Evolutionary conservation across 2,888 invertebrate genomes (phyloP).

Genomic region (Pogonocherus hispidulus): DNA sequence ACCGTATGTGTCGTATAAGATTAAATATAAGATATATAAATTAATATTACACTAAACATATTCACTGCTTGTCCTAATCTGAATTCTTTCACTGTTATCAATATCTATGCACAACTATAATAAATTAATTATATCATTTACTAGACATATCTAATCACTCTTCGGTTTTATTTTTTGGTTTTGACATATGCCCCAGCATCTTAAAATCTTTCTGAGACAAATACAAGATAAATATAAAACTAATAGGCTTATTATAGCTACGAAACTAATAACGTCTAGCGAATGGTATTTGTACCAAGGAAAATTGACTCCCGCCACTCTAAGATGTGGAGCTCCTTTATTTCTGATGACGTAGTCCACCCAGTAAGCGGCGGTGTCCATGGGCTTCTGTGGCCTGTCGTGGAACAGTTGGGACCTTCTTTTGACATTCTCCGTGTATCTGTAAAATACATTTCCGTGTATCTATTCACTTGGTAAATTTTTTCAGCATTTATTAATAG

Average conservation of each 20-base stretch:
- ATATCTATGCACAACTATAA: too few relatives aligned
- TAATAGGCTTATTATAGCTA: not conserved
- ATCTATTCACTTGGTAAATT: too few relatives aligned
- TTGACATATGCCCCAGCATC: not conserved
- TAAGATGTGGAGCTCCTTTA: constrained; percentile 59
- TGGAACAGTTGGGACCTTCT: constrained; percentile 53
- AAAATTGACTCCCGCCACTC: constrained; percentile 52
- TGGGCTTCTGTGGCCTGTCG: constrained; percentile 56
- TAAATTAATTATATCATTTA: too few relatives aligned
- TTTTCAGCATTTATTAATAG: too few relatives aligned
- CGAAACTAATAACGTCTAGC: constrained; percentile 50
- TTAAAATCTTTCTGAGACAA: not conserved
- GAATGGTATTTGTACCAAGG: constrained; percentile 56
- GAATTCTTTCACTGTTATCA: too few relatives aligned
- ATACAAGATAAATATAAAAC: not conserved
- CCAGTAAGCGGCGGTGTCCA: constrained; percentile 59
- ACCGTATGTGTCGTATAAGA: too few relatives aligned
- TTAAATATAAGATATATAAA: too few relatives aligned
- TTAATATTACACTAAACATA: too few relatives aligned
- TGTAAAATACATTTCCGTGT: too few relatives aligned
- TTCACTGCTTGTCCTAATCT: too few relatives aligned
- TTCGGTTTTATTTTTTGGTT: not conserved
- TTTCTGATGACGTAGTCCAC: constrained; percentile 58
- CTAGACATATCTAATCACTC: not conserved
- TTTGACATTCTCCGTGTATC: constrained; percentile 54